These are phyloP conservation scores for Stercorarius parasiticus DNA, from an alignment of 2,113 vertebrate genomes.

Conservation along the genomic window DNA sequence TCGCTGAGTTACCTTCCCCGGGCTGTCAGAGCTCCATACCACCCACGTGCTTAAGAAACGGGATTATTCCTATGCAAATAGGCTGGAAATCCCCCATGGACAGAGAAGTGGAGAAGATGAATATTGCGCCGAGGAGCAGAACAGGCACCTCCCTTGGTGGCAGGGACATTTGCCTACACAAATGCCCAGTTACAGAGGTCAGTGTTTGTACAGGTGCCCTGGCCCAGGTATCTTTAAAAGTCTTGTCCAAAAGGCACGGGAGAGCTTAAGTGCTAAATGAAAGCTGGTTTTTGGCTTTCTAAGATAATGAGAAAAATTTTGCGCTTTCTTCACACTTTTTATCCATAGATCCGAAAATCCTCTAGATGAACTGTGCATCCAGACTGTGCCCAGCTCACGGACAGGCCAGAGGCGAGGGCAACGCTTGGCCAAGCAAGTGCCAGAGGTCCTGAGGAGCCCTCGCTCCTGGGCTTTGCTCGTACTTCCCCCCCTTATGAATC, in stretches of 20 bases:
- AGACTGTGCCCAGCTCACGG: not conserved
- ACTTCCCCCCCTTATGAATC: not conserved
- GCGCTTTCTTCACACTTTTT: not conserved
- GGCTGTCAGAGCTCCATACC: not conserved
- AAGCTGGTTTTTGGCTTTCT: not conserved
- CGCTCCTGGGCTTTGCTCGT: not conserved
- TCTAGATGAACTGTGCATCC: not conserved
- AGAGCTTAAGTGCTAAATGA: not conserved
- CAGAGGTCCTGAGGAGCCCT: not conserved
- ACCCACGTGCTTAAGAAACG: not conserved
- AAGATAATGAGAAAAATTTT: not conserved
- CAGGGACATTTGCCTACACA: not conserved
- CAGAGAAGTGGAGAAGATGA: not conserved
- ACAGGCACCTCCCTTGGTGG: not conserved
- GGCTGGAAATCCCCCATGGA: not conserved
- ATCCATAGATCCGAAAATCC: not conserved
- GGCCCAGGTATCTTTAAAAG: not conserved
- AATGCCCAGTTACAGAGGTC: not conserved
- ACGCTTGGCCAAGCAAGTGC: not conserved
- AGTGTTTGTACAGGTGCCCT: not conserved
- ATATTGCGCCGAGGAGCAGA: not conserved
- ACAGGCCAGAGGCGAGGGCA: not conserved
- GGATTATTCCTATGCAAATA: not conserved
- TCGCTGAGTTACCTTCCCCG: not conserved
- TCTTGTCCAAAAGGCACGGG: not conserved